Percentiles rank a stretch among this genome's conserved stretches.
Evolutionary conservation across 2,888 invertebrate species (phyloP).

Genomic region (Oeneis ivallda): DNA sequence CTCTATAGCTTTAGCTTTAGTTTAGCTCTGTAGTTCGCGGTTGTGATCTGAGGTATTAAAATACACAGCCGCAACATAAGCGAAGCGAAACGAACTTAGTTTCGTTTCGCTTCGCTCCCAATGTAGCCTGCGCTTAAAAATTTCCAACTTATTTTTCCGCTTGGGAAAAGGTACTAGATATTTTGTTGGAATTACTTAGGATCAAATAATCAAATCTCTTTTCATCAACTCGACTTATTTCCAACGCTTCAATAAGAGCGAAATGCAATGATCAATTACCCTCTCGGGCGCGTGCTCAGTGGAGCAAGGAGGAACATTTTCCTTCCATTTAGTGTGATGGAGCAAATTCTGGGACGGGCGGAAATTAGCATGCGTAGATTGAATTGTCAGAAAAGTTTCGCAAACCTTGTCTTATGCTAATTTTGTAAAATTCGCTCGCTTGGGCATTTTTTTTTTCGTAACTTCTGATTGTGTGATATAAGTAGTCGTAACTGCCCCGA

Average conservation of each 20-base stretch:
- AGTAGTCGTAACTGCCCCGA: too few relatives aligned
- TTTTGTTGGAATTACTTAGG: background rate
- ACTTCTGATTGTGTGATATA: slow-evolving; percentile 15
- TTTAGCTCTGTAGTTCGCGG: too few relatives aligned
- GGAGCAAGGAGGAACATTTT: slow-evolving; percentile 17
- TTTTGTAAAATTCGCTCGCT: slow-evolving; percentile 37
- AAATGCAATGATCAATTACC: slow-evolving; percentile 22
- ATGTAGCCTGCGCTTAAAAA: too few relatives aligned
- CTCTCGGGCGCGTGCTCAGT: slow-evolving; percentile 11
- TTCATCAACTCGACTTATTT: background rate
- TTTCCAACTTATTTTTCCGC: too few relatives aligned
- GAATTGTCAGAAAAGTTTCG: slow-evolving; percentile 49
- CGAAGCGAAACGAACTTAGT: too few relatives aligned
- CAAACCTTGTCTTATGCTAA: slow-evolving; percentile 44
- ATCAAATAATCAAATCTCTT: slow-evolving; percentile 1
- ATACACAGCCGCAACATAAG: too few relatives aligned
- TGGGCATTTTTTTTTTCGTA: slow-evolving; percentile 35
- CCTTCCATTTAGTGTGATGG: slow-evolving; percentile 38
- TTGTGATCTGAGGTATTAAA: too few relatives aligned
- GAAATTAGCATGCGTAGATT: slow-evolving; percentile 54
- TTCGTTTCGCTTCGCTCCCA: too few relatives aligned
- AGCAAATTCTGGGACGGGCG: slow-evolving; percentile 30
- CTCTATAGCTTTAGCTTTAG: too few relatives aligned
- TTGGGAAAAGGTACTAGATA: background rate
- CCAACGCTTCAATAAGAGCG: slow-evolving; percentile 11